Base-by-base conservation (phyloP, 2,113 vertebrate species). In the Oncorhynchus kisutch region DNA sequence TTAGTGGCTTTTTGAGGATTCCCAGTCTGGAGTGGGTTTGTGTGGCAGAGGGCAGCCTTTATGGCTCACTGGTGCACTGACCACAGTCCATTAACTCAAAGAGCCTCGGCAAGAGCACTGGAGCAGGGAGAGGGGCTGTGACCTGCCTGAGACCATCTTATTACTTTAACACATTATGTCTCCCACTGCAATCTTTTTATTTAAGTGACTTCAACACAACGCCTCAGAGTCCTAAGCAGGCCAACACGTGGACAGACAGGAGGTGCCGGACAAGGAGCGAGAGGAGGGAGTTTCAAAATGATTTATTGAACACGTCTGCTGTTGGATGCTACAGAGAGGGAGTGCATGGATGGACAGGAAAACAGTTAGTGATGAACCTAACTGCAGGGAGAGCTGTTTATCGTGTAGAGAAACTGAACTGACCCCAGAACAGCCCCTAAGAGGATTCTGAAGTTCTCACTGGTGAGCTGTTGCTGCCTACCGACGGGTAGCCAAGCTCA, bases 111-210 rank as follows among this genome's bases (percentile, higher is more conserved):
- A 92, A 94, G 93, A 93, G 93, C 94, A 93, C 82, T 90, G 90
- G 92, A 93, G 94, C 94, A 94, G 90, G 92, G 89, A 94, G 87
- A 93, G 91, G 93, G 94, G 94, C 94, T 92, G 78, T 95, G 95
- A 96, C 95, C 95, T 94, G 93, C 92, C 92, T 88, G 92, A 93
- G 94, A 95, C 94, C 91, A 91, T 91, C 95, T 94, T 95, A 96
- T 95, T 95, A 96, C 95, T 95, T 95, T 95, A 94, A 95, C 94
- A 95, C 94, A 95, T 95, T 95, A 95, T 94, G 94, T 94, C 95
- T 95, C 95, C 95, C 92, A 88, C 91, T 93, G 94, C 94, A 94
- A 94, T 95, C 94, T 95, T 95, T 96, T 95, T 94, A 95, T 95
- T 95, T 95, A 95, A 96, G 95, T 95, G 95, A 95, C 95, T 95